A percentile compares a stretch with the other conserved stretches of the same genome.
Evolutionary conservation across 2,888 invertebrate genomes (phyloP).

Genomic region (Andrena hattorfiana): DNA sequence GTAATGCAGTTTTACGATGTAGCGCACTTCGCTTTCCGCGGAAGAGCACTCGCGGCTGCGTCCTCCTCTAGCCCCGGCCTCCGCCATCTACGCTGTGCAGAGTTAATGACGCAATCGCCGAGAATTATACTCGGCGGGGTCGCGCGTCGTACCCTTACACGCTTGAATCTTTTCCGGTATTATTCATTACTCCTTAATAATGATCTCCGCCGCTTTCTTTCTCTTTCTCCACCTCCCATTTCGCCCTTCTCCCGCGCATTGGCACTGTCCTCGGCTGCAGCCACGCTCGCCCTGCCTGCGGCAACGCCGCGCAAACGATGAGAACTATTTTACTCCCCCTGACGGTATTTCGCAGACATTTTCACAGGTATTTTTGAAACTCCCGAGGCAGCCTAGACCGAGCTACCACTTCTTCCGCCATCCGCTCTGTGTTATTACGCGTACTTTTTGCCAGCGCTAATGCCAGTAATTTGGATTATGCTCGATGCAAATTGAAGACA

Average conservation of each 20-base stretch:
- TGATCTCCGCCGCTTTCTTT: constrained; percentile 69
- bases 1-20: constrained; percentile 57
- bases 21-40: constrained; percentile 58
- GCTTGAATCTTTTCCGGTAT: constrained; percentile 77
- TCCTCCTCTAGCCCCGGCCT: constrained; percentile 8
- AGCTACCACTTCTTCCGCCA: not conserved
- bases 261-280: not conserved
- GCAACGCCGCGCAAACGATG: constrained; percentile 8
- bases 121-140: constrained; percentile 76
- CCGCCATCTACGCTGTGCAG: constrained; percentile 42
- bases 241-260: constrained; percentile 18
- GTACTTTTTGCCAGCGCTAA: not conserved
- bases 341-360: not conserved
- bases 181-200: constrained; percentile 79
- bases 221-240: constrained; percentile 18
- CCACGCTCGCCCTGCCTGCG: not conserved
- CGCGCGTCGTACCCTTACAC: constrained; percentile 73
- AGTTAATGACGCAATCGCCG: constrained; percentile 76
- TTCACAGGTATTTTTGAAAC: not conserved
- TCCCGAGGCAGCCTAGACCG: not conserved
- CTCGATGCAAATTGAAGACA: constrained; percentile 1
- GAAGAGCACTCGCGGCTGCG: constrained; percentile 38
- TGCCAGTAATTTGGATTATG: not conserved
- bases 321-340: constrained; percentile 16
- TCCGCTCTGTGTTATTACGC: constrained; percentile 5